phyloP scores from a whole-genome alignment of 1,140 invertebrate genomes.

The Halictus rubicundus region DNA sequence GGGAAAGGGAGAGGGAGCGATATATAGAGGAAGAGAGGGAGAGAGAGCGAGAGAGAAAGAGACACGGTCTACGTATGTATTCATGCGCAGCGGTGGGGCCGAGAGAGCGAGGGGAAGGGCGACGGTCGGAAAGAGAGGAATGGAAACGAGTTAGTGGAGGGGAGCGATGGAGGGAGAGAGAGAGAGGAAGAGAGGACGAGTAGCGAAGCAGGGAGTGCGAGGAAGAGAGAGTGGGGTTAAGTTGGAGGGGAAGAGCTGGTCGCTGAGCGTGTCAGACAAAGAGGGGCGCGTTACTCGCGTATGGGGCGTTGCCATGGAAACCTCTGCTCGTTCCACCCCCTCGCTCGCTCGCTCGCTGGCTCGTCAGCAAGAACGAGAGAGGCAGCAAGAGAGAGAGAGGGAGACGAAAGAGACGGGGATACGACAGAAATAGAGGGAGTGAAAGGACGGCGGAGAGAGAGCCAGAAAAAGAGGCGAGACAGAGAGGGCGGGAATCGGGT shows the following conservation, averaged over 20 bases:
- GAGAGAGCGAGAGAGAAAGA: neutral
- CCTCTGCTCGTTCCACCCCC: constrained; percentile 75
- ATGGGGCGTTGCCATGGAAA: constrained; percentile 80
- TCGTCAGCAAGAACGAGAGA: constrained; percentile 53
- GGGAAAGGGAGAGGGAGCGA: constrained; percentile 26
- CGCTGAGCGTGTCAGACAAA: constrained; percentile 58
- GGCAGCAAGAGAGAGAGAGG: constrained; percentile 27
- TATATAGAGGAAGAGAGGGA: neutral
- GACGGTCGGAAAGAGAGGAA: constrained; percentile 1
- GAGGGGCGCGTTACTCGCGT: constrained; percentile 71
- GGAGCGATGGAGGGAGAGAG: constrained; percentile 6
- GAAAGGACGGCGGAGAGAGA: constrained; percentile 46
- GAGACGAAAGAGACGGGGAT: constrained; percentile 50
- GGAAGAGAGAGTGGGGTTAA: constrained; percentile 40
- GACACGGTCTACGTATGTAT: neutral
- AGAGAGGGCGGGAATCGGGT: constrained; percentile 47
- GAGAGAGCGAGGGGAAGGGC: neutral
- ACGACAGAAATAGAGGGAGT: constrained; percentile 42
- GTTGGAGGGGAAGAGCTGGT: constrained; percentile 46
- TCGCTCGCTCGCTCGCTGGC: constrained; percentile 42
- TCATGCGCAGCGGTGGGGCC: constrained; percentile 15
- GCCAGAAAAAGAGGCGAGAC: constrained; percentile 35
- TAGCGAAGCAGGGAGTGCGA: constrained; percentile 7
- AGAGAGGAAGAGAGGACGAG: constrained; percentile 18
- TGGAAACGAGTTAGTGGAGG: neutral